Conservation (phyloP, 2,797 vertebrate genomes). For the Sebastiscus albofasciatus region DNA sequence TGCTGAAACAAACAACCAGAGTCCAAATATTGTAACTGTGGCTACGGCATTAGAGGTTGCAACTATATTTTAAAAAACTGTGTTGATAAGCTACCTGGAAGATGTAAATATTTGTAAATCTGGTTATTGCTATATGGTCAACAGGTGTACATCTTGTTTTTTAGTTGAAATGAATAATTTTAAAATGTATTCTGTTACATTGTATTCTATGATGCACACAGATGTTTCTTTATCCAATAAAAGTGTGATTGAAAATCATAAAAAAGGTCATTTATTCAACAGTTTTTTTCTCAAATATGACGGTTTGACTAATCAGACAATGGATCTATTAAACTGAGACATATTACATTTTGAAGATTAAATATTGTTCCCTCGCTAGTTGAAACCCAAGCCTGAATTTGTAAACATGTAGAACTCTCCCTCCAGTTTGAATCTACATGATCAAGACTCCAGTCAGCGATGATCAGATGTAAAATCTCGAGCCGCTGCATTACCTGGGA, state of each 20-base stretch:
- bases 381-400: conserved; percentile 36
- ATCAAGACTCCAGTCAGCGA: conserved; percentile 69
- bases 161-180: neutral
- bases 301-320: neutral
- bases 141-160: conserved; percentile 53
- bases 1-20: conserved; percentile 49
- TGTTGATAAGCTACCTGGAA: neutral
- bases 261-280: conserved; percentile 1
- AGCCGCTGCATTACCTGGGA: conserved; percentile 72
- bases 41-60: conserved; percentile 77
- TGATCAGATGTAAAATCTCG: conserved; percentile 72
- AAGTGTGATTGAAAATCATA: conserved; percentile 30
- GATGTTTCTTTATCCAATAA: conserved; percentile 47
- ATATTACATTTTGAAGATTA: conserved; percentile 13
- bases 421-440: conserved; percentile 61
- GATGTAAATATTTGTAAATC: conserved; percentile 52
- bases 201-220: neutral
- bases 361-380: conserved; percentile 12
- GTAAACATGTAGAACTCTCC: conserved; percentile 61
- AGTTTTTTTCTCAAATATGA: neutral
- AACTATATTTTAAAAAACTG: conserved; percentile 78
- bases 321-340: conserved; percentile 12
- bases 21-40: conserved; percentile 63
- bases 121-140: neutral
- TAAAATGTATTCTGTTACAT: neutral